Evolutionary conservation across 2,797 vertebrate species (phyloP), one percentile per base, ranked within the genome.

Genomic region (Fistularia tabacaria): DNA sequence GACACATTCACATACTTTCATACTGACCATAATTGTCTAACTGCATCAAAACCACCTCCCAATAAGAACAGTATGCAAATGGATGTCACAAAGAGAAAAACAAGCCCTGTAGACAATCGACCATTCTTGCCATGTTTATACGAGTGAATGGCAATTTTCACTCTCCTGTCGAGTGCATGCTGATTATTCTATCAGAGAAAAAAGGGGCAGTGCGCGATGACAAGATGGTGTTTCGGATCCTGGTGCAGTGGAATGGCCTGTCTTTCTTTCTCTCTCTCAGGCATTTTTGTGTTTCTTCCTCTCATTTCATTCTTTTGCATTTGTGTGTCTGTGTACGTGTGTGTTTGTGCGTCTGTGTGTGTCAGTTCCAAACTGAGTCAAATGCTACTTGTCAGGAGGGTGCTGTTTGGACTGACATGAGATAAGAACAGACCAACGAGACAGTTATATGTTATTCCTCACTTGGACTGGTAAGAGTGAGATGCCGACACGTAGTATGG

Each of bases 161-260:
- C 66, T 83, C 82, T 84, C 73, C 74, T 83, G 83, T 86, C 58
- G 76, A 81, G 79, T 67, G 76, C 69, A 69, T 69, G 76, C 77
- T 85, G 85, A 87, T 87, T 85, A 86, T 89, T 89, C 77, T 76
- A 85, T 84, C 85, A 86, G 80, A 85, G 80, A 77, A 82, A 82
- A 81, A 72, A 68, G 77, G 76, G 76, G 73, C 64, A 43, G 41
- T 41, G 45, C 51, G 57, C 36, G 64, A 82, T 80, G 73, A 79
- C 77, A 82, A 81, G 75, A 85, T 86, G 83, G 82, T 46, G 69
- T 60, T 77, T 83, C 79, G 71, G 69, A 77, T 70, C 62, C 72
- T 42, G 54, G 57, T 77, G 76, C 73, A 64, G 62, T 46, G 73
- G 73, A 85, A 85, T 79, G 76, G 71, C 74, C 71, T 62, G 76